Conservation (phyloP, 2,113 vertebrate genomes). For the Pollimyrus isidori region DNA sequence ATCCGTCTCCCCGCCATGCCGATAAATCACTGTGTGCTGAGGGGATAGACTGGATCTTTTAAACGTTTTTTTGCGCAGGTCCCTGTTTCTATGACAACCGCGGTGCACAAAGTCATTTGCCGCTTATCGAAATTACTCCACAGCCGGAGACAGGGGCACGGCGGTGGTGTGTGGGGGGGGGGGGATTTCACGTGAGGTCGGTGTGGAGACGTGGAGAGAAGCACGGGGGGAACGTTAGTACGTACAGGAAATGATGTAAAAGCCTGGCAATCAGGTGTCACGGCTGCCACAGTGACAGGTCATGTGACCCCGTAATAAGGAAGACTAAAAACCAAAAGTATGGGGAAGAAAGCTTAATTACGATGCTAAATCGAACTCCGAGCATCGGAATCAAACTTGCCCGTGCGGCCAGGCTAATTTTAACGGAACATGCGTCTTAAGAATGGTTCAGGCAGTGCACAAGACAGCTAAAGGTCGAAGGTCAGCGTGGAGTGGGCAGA, state of each 20-base stretch:
- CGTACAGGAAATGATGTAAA: not conserved
- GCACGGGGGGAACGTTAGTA: not conserved
- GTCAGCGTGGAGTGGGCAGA: not conserved
- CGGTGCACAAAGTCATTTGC: slow-evolving; percentile 65
- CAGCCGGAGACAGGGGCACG: slow-evolving; percentile 42
- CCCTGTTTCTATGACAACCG: slow-evolving; percentile 76
- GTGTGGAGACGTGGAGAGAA: not conserved
- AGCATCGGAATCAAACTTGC: not conserved
- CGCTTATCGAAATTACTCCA: slow-evolving; percentile 72
- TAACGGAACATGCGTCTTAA: not conserved
- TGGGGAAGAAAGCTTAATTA: not conserved
- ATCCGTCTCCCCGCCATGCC: slow-evolving; percentile 62
- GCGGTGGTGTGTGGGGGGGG: not conserved
- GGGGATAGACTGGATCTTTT: slow-evolving; percentile 71
- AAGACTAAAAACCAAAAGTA: not conserved
- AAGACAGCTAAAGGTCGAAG: not conserved
- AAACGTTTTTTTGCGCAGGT: slow-evolving; percentile 54
- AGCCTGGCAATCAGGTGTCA: not conserved
- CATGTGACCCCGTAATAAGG: not conserved
- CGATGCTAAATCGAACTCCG: not conserved
- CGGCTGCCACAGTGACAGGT: not conserved
- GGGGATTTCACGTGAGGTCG: not conserved
- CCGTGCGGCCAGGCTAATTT: not conserved
- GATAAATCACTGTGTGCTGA: slow-evolving; percentile 74
- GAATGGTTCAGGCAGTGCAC: not conserved